phyloP scores from a whole-genome alignment of 2,888 invertebrate genomes.

The Mesopsocus fuscifrons region DNA sequence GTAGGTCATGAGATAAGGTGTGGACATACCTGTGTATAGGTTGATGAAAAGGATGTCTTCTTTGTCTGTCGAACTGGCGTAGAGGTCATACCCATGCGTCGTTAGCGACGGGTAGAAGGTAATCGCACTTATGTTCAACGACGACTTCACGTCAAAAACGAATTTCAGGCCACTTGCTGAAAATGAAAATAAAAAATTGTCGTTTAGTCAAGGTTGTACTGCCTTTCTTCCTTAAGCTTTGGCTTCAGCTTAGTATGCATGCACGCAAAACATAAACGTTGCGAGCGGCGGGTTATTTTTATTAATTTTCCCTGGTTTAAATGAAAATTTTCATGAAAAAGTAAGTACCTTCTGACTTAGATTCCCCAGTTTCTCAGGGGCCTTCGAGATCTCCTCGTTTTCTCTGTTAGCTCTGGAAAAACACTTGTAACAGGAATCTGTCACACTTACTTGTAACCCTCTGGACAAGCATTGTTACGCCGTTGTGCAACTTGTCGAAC shows the following conservation, averaged over 20 bases:
- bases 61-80: conserved; percentile 48
- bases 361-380: too few relatives aligned
- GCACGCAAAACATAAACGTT: too few relatives aligned
- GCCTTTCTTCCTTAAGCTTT: neutral
- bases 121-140: conserved; percentile 48
- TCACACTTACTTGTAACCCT: conserved; percentile 35
- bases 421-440: too few relatives aligned
- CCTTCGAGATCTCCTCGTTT: too few relatives aligned
- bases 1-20: too few relatives aligned
- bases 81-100: conserved; percentile 52
- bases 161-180: conserved; percentile 43
- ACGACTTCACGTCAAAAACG: conserved; percentile 54
- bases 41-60: conserved; percentile 52
- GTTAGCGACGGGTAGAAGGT: conserved; percentile 52
- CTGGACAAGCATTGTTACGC: conserved; percentile 40
- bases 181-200: conserved; percentile 18
- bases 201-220: neutral
- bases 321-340: too few relatives aligned
- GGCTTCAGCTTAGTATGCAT: neutral
- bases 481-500: conserved; percentile 36
- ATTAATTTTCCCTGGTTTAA: too few relatives aligned
- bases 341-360: too few relatives aligned
- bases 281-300: neutral
- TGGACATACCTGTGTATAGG: conserved; percentile 39
- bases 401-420: too few relatives aligned